Percentiles rank a stretch among this genome's conserved stretches.
Evolutionary conservation across 2,888 invertebrate genomes (phyloP).

Genomic region (Eucera pruinosa): DNA sequence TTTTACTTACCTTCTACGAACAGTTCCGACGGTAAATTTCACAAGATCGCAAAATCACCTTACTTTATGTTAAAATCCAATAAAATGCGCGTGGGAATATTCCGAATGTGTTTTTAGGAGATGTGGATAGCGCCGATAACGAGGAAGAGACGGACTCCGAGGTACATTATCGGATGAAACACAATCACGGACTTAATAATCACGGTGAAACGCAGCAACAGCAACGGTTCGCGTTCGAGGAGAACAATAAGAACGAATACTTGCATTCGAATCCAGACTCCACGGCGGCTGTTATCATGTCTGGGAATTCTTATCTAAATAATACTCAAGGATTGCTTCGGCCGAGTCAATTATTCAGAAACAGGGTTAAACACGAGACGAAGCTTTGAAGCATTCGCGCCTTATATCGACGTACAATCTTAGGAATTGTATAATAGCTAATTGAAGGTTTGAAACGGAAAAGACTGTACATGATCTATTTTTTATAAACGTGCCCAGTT

Average conservation of each 20-base stretch:
- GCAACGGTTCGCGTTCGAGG: conserved; percentile 73
- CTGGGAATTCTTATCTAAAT: conserved; percentile 74
- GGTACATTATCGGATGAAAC: conserved; percentile 74
- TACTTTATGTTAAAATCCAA: neutral
- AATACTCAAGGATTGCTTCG: conserved; percentile 77
- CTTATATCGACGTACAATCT: conserved; percentile 4
- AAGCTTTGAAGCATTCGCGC: conserved; percentile 73
- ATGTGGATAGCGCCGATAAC: conserved; percentile 93
- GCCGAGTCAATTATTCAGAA: conserved; percentile 79
- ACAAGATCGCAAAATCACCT: neutral
- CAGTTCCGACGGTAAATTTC: conserved; percentile 91
- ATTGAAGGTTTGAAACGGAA: conserved; percentile 33
- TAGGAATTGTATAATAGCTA: conserved; percentile 38
- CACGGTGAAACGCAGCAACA: conserved; percentile 59
- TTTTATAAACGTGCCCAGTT: conserved; percentile 18
- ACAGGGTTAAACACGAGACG: conserved; percentile 82
- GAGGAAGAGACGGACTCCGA: conserved; percentile 85
- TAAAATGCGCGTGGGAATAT: conserved; percentile 16
- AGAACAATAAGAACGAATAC: conserved; percentile 63
- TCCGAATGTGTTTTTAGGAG: too few species aligned
- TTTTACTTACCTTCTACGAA: conserved; percentile 92
- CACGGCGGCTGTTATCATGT: conserved; percentile 61
- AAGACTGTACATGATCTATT: conserved; percentile 47
- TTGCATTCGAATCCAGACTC: conserved; percentile 67
- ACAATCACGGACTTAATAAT: conserved; percentile 59